Evolutionary conservation across 1,140 invertebrate genomes (phyloP), one percentile per base, ranked within the genome.

Genomic region (Drosophila dunni): DNA sequence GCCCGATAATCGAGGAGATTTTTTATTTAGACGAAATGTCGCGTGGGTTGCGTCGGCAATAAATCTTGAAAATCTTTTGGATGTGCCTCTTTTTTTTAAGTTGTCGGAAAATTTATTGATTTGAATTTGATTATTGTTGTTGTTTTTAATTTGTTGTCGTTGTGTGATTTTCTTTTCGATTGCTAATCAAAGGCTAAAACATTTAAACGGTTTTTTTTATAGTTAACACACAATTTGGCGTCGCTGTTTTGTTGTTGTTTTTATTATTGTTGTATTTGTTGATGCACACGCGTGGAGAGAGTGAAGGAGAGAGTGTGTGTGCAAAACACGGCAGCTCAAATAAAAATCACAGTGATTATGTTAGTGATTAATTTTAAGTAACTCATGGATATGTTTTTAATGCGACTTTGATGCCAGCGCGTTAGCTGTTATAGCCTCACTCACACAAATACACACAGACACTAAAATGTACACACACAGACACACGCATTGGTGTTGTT

Each of bases 291-390:
- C 73, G 46, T 6, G 48, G 48, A 63, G 33, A 13, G 33, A 24
- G 61, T 29, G 10, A n/a, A 17, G 8, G 36, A 13, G 24, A 8
- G 45, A 40, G 50, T 29, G 24, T 29, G 24, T 29, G 24, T 29
- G 24, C 24, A 29, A 29, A 51, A 63, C 73, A 69, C 72, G 53
- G 81, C 58, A 57, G 36, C 54, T 89, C 80, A 84, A 89, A 84
- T 88, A 75, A 90, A 84, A 89, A 89, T 89, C 84, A 84, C 84
- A 89, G 84, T 81, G 84, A 89, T 89, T 89, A 89, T 89, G 84
- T 90, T 90, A 89, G 84, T 89, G 84, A 89, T 89, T 89, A 89
- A 89, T 84, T 89, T 89, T 89, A 89, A 89, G 84, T 89, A 89
- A 89, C 84, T 89, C 84, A 77, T 82, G 80, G 80, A 89, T 84